Base-by-base conservation (phyloP, 2,888 invertebrate genomes). In the Argynnis bischoffii region DNA sequence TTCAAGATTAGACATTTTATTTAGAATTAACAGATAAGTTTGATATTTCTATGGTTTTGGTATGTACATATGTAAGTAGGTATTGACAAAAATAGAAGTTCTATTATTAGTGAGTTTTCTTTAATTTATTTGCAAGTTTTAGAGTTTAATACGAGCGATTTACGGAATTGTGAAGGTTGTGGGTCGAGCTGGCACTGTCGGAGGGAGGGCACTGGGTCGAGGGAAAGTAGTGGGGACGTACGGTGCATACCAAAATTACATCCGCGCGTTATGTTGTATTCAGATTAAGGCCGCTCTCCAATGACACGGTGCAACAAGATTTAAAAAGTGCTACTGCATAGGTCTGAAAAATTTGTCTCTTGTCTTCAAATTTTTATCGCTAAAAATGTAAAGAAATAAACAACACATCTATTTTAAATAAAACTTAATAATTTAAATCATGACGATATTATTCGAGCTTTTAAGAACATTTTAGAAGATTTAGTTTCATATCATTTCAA, bases 201-300 rank as follows among this genome's bases (percentile, higher is more conserved):
- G 82, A 83, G 88, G 83, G 87, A 90, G 92, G 91, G 87, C 90
- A 92, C 89, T 92, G 86, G 92, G 92, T 91, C 92, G 90, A 86
- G 90, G 89, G 92, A 91, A 92, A 92, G 92, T 89, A 89, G 85
- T 86, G 84, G 85, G 82, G 86, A 83, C 81, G 88, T 84, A 87
- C 86, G 79, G 80, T 88, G 89, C 86, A 87, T 86, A 80, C 86
- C 82, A 80, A 80, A 84, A 86, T 87, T 84, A 87, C 84, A 85
- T 78, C 77, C 76, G 78, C 74, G 77, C 75, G 76, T 77, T 78
- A 78, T 75, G 74, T 74, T 72, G 72, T 61, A 53, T 69, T 68
- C 66, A 69, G 74, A 74, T 74, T 74, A 73, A 73, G 73, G 75
- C 67, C 74, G 72, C 74, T 72, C 72, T 72, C 71, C 69, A 74